Evolutionary conservation across 2,113 vertebrate species (phyloP), one percentile per base, ranked within the genome.

Genomic region (Antigone vipio): DNA sequence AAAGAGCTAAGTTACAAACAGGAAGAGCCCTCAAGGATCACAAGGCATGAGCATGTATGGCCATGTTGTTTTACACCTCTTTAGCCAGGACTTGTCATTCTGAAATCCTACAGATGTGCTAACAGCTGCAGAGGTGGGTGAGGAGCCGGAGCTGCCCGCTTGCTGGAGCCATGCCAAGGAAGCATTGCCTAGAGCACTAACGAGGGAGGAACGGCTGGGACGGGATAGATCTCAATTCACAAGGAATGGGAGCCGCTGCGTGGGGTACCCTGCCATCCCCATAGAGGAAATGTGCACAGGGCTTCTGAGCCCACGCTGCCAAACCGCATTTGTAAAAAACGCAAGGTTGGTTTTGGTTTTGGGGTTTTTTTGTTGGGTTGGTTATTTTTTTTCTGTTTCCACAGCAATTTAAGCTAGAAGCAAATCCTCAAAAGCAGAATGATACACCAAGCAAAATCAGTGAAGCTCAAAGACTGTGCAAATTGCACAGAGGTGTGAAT

Each of bases 81-180:
- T 68, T 56, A 85, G 91, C 58, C 92, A 82, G 94, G 95, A 55
- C 53, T 53, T 59, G 84, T 93, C 84, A 71, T 76, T 93, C 85
- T 87, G 83, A 73, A 89, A 76, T 49, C 58, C 73, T 92, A 12
- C 96, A 97, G 97, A 95, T 92, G 94, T 97, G 91, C 80, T 42
- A 62, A 93, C 88, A 97, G 91, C 91, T 96, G 96, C 77, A 95
- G 74, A 92, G 77, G 80, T 91, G 92, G 86, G 58, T 56, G 56
- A 97, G 89, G 77, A 96, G 83, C 80, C 0, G 9, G 60, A 66
- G 88, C 88, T 86, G 55, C 78, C 79, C 1, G 0, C 29, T 40
- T 12, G 29, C 84, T 88, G 93, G 88, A 95, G 77, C 86, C 4
- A 3, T 18, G 94, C 92, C 86, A 91, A 60, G 62, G 58, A 45